Percentiles rank a stretch among this genome's conserved stretches.
These are phyloP conservation scores for Synergus itoensis DNA, from an alignment of 2,888 invertebrate species.

Conservation along the genomic window DNA sequence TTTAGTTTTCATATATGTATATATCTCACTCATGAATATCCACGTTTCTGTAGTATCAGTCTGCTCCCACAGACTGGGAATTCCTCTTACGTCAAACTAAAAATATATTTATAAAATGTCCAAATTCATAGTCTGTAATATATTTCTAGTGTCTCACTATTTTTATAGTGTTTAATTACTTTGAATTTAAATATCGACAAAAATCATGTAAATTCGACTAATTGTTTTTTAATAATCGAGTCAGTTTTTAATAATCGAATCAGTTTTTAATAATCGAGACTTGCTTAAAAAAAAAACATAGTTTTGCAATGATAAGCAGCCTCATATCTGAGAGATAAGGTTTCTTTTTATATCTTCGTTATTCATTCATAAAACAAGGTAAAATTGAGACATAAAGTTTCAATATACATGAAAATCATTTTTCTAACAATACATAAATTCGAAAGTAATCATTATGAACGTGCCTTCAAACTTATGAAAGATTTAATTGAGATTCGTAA, in stretches of 20 bases:
- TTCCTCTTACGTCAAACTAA: not conserved
- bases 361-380: not conserved
- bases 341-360: not conserved
- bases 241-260: too few relatives aligned
- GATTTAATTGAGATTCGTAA: not conserved
- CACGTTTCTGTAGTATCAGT: not conserved
- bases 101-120: not conserved
- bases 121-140: not conserved
- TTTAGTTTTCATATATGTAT: not conserved
- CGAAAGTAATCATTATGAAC: not conserved
- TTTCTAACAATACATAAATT: not conserved
- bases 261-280: constrained; percentile 12
- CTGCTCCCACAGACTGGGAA: not conserved
- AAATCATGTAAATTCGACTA: constrained; percentile 25
- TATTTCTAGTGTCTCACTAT: too few relatives aligned
- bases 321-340: not conserved
- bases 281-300: not conserved
- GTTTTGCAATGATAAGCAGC: not conserved
- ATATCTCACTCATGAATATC: not conserved
- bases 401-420: not conserved
- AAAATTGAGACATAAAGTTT: not conserved
- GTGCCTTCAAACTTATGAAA: not conserved
- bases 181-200: constrained; percentile 17
- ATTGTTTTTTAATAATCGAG: not conserved
- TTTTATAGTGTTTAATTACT: not conserved